Base-by-base conservation (phyloP, 2,113 vertebrate species). In the Corydoras sp. region DNA sequence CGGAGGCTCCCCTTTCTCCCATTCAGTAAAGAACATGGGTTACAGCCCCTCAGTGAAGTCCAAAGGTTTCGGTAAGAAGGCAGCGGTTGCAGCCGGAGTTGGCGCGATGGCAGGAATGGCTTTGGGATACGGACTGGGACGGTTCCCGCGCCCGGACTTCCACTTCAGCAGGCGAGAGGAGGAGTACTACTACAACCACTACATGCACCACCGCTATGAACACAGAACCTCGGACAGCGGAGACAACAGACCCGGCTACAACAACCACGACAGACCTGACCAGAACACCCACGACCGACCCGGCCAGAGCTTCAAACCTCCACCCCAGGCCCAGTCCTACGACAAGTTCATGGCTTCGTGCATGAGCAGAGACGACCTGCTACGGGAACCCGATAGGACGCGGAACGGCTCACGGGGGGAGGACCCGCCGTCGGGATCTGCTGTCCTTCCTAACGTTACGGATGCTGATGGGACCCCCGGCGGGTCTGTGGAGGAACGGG, bases 191-290 rank as follows among this genome's bases (percentile, higher is more conserved):
- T 89, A 89, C 77, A 90, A 91, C 73, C 15, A 85, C 71, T 89
- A 91, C 76, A 90, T 90, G 88, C 83, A 89, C 77, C 71, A 4
- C 54, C 85, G 5, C 15, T 86, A 89, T 29, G 84, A 81, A 11
- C 11, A 12, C 3, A 65, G 56, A 63, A 86, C 87, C 56, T 82
- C 79, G 4, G 81, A 86, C 8, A 18, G 24, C 4, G 76, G 84
- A 1, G 83, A 89, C 80, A 83, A 81, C 54, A 74, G 82, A 68
- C 77, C 81, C 43, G 85, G 87, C 70, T 86, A 86, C 35, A 43
- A 43, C 35, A 43, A 1, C 35, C 35, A 8, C 35, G 35, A 43
- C 35, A 43, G 35, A 1, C 35, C 35, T 43, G 35, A 43, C 35
- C 7, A 43, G 1, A 43, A 43, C 18, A 24, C 18, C 18, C 18